Percentiles rank a stretch among this genome's conserved stretches.
phyloP scores from a whole-genome alignment of 1,140 invertebrate species.

The Cydia amplana region DNA sequence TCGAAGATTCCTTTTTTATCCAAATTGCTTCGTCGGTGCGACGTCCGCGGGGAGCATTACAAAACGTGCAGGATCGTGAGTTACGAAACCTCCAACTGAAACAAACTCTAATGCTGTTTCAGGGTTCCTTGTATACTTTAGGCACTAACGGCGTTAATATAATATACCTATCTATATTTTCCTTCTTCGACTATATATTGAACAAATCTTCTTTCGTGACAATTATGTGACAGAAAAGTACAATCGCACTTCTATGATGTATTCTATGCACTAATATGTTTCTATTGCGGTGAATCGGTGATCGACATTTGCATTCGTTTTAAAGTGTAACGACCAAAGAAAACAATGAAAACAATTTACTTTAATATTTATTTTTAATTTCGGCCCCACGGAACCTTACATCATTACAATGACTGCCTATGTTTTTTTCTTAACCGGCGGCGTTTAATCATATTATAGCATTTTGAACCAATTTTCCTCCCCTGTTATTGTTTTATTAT shows the following conservation, averaged over 20 bases:
- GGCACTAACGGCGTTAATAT: background rate
- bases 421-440: slow-evolving; percentile 19
- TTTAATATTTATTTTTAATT: background rate
- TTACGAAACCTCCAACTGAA: background rate
- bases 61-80: background rate
- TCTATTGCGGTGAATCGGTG: too few relatives aligned
- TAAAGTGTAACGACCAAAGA: too few relatives aligned
- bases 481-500: slow-evolving; percentile 26
- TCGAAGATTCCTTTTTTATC: slow-evolving; percentile 26
- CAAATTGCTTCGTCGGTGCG: slow-evolving; percentile 18
- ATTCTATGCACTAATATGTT: too few relatives aligned
- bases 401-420: background rate
- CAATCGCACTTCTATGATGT: too few relatives aligned
- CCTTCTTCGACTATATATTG: too few relatives aligned
- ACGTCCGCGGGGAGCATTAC: slow-evolving; percentile 21
- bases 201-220: too few relatives aligned
- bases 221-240: too few relatives aligned
- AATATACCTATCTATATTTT: too few relatives aligned
- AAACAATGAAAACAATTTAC: too few relatives aligned
- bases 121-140: background rate
- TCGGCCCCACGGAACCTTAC: background rate
- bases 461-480: slow-evolving; percentile 13
- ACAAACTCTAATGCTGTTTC: background rate
- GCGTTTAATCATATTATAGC: slow-evolving; percentile 11
- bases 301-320: background rate